These are phyloP conservation scores for Eupeodes corollae DNA, from an alignment of 1,140 invertebrate genomes.

Conservation along the genomic window DNA sequence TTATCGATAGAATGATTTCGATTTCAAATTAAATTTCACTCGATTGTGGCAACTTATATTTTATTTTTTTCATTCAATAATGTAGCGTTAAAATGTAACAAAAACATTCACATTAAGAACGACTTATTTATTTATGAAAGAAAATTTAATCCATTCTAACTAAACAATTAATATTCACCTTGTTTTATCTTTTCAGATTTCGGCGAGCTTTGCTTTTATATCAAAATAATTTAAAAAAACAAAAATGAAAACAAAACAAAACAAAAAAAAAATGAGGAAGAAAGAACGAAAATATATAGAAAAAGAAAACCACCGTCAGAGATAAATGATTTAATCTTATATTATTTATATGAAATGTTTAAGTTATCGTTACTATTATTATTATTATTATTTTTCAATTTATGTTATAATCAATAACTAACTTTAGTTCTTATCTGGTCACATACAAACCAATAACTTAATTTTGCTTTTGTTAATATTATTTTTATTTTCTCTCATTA, in stretches of 20 bases:
- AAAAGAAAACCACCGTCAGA: background rate
- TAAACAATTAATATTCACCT: no score
- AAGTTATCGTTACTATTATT: background rate
- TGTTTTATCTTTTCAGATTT: no score
- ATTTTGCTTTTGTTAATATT: background rate
- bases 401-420: background rate
- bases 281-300: background rate
- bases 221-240: background rate
- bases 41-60: no score
- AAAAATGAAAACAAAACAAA: background rate
- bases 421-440: slow-evolving; percentile 5
- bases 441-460: slow-evolving; percentile 5
- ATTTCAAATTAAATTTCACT: no score
- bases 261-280: slow-evolving; percentile 1
- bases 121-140: no score
- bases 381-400: background rate
- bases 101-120: no score
- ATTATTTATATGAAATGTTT: slow-evolving; percentile 1
- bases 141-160: no score
- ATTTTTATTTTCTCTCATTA: slow-evolving; percentile 1
- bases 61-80: no score
- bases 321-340: background rate
- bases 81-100: no score
- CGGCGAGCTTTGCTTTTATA: no score
- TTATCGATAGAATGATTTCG: no score